phyloP scores from a whole-genome alignment of 2,797 vertebrate species.

The Gymnoscopelus braueri region DNA sequence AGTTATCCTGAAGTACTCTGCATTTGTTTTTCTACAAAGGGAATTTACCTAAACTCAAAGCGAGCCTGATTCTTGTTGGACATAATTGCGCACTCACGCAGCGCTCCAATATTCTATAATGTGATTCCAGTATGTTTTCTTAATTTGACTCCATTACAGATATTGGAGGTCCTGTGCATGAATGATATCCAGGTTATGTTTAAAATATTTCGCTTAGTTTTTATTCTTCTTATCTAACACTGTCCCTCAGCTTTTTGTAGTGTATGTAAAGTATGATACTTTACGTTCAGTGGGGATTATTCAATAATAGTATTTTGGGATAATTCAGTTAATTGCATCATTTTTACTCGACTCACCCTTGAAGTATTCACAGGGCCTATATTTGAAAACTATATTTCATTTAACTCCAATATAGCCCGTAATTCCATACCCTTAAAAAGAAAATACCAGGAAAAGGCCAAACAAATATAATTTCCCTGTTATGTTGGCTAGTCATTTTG shows the following conservation, averaged over 20 bases:
- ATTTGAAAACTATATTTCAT: conserved; percentile 49
- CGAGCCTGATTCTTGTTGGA: background rate
- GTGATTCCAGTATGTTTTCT: too few relatives aligned
- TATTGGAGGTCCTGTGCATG: too few relatives aligned
- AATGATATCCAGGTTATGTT: too few relatives aligned
- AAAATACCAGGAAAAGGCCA: conserved; percentile 66
- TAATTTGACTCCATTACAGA: too few relatives aligned
- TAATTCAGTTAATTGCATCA: conserved; percentile 17
- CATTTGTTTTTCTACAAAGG: too few relatives aligned
- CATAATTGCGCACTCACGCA: background rate
- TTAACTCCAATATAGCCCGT: conserved; percentile 49
- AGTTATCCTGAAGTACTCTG: too few relatives aligned
- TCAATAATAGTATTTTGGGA: background rate
- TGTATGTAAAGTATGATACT: conserved; percentile 2
- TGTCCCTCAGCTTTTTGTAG: background rate
- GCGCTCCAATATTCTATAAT: too few relatives aligned
- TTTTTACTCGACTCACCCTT: conserved; percentile 34
- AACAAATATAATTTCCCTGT: conserved; percentile 69
- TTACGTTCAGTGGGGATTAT: conserved; percentile 1
- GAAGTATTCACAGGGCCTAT: conserved; percentile 46
- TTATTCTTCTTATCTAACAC: background rate
- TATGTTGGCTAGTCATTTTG: conserved; percentile 59
- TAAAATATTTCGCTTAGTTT: too few relatives aligned
- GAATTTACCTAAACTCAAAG: too few relatives aligned
- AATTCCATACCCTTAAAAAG: conserved; percentile 65